Evolutionary conservation across 2,113 vertebrate species (phyloP).

Genomic region (Vanacampus margaritifer): DNA sequence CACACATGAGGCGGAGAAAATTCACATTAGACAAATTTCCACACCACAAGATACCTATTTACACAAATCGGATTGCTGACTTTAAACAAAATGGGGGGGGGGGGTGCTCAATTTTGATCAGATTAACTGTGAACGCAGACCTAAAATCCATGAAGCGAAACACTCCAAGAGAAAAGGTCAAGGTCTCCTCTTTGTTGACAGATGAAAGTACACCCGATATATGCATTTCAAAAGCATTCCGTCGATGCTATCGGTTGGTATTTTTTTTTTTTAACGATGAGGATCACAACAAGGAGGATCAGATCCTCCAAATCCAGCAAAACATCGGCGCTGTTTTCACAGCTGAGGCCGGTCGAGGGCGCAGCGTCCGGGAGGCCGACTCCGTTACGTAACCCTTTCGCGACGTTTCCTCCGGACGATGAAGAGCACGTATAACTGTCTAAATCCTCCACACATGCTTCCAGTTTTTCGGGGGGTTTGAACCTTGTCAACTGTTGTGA

Average conservation of each 20-base stretch:
- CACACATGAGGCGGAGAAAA: too few species aligned
- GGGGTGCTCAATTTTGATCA: too few species aligned
- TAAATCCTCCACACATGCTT: conserved; percentile 69
- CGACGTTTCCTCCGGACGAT: conserved; percentile 40
- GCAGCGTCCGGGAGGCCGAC: conserved; percentile 9
- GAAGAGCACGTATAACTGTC: conserved; percentile 42
- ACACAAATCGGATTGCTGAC: background rate
- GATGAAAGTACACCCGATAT: conserved; percentile 1
- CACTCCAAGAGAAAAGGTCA: background rate
- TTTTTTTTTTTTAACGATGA: background rate
- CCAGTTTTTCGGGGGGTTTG: conserved; percentile 28
- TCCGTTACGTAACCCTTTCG: conserved; percentile 59
- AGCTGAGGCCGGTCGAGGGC: conserved; percentile 53
- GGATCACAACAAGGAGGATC: conserved; percentile 19
- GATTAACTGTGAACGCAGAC: background rate
- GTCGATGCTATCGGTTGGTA: background rate
- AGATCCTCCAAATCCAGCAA: conserved; percentile 29
- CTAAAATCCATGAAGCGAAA: background rate
- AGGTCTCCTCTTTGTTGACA: background rate
- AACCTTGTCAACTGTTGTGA: conserved; percentile 6
- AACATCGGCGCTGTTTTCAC: conserved; percentile 60
- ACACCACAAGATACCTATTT: background rate
- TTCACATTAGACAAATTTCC: too few species aligned
- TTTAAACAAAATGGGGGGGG: too few species aligned
- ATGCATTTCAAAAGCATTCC: background rate